Conservation (phyloP, 2,113 vertebrate species). For the Spea multiplicata region DNA sequence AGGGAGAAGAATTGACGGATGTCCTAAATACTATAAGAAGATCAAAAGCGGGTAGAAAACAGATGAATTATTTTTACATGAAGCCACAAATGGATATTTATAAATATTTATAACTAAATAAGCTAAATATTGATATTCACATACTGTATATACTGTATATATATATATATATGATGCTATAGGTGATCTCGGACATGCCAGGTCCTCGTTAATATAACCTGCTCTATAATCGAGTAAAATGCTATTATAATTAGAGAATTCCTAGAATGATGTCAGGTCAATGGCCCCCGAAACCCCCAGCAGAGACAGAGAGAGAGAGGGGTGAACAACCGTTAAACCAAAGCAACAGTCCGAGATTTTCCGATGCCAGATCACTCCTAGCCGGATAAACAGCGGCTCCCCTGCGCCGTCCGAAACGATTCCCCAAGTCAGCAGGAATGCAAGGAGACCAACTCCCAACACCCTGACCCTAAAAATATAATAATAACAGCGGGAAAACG, state of each 20-base stretch:
- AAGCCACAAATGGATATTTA: too few species aligned
- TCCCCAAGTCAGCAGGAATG: neutral
- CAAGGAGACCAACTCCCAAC: constrained; percentile 17
- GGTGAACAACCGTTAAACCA: neutral
- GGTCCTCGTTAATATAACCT: too few species aligned
- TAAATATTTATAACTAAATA: too few species aligned
- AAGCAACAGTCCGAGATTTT: neutral
- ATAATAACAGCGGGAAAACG: too few species aligned
- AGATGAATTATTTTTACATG: too few species aligned
- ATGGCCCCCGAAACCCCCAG: neutral
- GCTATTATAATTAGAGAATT: neutral
- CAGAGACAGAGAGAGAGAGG: neutral
- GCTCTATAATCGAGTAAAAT: neutral
- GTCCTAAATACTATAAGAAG: too few species aligned
- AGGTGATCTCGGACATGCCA: too few species aligned
- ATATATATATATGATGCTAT: too few species aligned
- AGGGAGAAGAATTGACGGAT: too few species aligned
- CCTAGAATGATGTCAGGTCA: neutral
- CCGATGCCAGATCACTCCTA: neutral
- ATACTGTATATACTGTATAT: too few species aligned
- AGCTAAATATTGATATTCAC: too few species aligned
- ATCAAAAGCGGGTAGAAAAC: too few species aligned
- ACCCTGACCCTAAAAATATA: neutral
- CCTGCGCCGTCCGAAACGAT: neutral
- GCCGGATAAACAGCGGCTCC: neutral